These are phyloP conservation scores for Myripristis jacobus DNA, from an alignment of 2,797 vertebrate genomes.

Conservation along the genomic window DNA sequence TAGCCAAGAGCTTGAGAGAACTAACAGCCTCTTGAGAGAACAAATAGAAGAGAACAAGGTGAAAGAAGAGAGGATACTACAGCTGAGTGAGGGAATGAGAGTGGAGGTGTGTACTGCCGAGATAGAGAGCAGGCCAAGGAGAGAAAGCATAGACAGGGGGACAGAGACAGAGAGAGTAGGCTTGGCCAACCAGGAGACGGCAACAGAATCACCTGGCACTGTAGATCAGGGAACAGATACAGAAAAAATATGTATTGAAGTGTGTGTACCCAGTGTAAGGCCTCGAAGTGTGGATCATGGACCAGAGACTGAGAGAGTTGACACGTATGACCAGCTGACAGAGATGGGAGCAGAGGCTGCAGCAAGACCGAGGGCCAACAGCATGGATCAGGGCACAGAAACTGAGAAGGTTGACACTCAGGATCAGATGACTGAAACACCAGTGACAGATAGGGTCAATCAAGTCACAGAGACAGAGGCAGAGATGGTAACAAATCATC, in stretches of 20 bases:
- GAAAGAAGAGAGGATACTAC: slow-evolving; percentile 87
- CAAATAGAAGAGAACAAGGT: slow-evolving; percentile 87
- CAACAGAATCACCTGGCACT: slow-evolving; percentile 61
- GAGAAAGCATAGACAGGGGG: slow-evolving; percentile 77
- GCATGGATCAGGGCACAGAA: slow-evolving; percentile 76
- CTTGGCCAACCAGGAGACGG: slow-evolving; percentile 66
- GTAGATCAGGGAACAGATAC: slow-evolving; percentile 80
- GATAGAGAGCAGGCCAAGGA: slow-evolving; percentile 57
- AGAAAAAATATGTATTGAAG: slow-evolving; percentile 73
- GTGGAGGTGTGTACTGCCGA: slow-evolving; percentile 72
- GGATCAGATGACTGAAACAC: slow-evolving; percentile 77
- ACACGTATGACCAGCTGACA: slow-evolving; percentile 45
- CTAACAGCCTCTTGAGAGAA: slow-evolving; percentile 82
- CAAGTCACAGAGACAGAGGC: slow-evolving; percentile 73
- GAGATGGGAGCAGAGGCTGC: slow-evolving; percentile 44
- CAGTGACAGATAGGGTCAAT: slow-evolving; percentile 61
- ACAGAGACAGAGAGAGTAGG: slow-evolving; percentile 64
- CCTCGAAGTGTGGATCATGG: slow-evolving; percentile 50
- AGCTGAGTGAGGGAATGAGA: slow-evolving; percentile 84
- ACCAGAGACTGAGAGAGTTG: slow-evolving; percentile 31
- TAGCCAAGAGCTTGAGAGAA: slow-evolving; percentile 85
- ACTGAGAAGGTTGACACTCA: slow-evolving; percentile 72
- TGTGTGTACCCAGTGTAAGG: slow-evolving; percentile 45
- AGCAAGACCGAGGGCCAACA: slow-evolving; percentile 74
- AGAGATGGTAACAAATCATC: slow-evolving; percentile 67